A percentile compares a stretch with the other conserved stretches of the same genome.
phyloP scores from a whole-genome alignment of 2,797 vertebrate species.

The Crenuchus spilurus region DNA sequence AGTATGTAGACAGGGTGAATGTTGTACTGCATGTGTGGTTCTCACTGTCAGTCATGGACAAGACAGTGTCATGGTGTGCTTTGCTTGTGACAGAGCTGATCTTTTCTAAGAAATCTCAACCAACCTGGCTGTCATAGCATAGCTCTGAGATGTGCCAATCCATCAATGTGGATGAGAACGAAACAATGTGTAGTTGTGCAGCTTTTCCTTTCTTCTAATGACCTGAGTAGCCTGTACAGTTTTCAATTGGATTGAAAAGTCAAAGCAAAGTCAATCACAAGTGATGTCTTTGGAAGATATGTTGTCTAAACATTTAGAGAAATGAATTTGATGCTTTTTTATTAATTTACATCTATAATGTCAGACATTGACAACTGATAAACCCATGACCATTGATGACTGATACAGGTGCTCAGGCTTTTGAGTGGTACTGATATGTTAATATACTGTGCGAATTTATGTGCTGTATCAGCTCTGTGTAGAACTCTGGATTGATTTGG shows the following conservation, averaged over 20 bases:
- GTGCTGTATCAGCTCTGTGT: too few relatives aligned
- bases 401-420: too few relatives aligned
- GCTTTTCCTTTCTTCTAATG: not conserved
- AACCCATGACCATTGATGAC: too few relatives aligned
- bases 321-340: too few relatives aligned
- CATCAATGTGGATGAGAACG: too few relatives aligned
- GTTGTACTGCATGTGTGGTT: not conserved
- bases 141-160: not conserved
- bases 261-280: not conserved
- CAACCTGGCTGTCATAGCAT: not conserved
- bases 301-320: not conserved
- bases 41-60: not conserved
- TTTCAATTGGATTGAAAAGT: not conserved
- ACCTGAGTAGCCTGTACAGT: not conserved
- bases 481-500: too few relatives aligned
- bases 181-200: not conserved
- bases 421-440: not conserved
- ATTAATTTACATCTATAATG: too few relatives aligned
- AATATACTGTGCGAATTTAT: too few relatives aligned
- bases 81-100: constrained; percentile 5
- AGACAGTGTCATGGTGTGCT: not conserved
- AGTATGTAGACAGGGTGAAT: not conserved
- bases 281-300: not conserved
- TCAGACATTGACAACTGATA: too few relatives aligned
- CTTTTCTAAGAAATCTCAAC: not conserved